These are phyloP conservation scores for Muraenolepis orangiensis DNA, from an alignment of 2,797 vertebrate species.

Conservation along the genomic window DNA sequence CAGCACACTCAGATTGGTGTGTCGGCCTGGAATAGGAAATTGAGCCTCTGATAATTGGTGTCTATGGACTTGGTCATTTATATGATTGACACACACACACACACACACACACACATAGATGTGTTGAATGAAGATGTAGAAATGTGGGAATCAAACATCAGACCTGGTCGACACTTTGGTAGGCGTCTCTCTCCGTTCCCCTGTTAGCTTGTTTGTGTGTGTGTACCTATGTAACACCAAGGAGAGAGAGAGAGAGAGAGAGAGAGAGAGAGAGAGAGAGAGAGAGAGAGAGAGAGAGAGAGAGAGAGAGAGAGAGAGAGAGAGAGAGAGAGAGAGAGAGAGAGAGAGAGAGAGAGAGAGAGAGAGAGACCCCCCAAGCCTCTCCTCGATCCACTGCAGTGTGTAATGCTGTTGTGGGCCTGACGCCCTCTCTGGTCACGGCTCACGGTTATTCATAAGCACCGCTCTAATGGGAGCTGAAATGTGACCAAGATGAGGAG, in stretches of 20 bases:
- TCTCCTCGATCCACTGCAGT: slow-evolving; percentile 4
- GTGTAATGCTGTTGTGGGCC: slow-evolving; percentile 16
- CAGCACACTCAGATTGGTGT: not conserved
- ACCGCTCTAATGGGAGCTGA: not conserved
- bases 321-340: not conserved
- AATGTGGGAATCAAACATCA: slow-evolving; percentile 28
- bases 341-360: not conserved
- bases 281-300: not conserved
- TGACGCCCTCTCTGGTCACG: not conserved
- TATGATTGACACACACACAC: not conserved
- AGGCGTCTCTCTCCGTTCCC: slow-evolving; percentile 48
- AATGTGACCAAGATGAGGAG: not conserved
- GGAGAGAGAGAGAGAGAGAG: not conserved
- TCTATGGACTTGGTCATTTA: not conserved
- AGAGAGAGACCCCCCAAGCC: not conserved
- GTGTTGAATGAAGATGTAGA: not conserved
- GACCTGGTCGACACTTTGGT: slow-evolving; percentile 52
- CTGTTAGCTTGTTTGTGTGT: not conserved
- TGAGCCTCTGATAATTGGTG: slow-evolving; percentile 3
- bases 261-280: not conserved
- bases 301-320: not conserved
- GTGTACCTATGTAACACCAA: too few species aligned
- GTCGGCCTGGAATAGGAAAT: not conserved
- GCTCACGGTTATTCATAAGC: slow-evolving; percentile 2
- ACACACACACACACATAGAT: not conserved